Conservation (phyloP, 1,140 invertebrate genomes). For the Neodiprion pinetum region DNA sequence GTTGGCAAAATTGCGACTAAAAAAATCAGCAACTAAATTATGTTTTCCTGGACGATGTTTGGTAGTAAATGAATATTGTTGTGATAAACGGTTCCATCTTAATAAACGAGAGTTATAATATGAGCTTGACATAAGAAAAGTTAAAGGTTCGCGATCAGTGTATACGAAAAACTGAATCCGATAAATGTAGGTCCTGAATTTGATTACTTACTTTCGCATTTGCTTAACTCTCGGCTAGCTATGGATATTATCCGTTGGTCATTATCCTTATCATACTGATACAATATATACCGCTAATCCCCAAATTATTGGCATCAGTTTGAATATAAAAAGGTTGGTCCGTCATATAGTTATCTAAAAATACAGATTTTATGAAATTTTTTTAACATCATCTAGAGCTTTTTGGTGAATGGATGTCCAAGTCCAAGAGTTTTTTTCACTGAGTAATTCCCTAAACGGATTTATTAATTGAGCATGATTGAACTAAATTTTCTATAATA, state of each 20-base stretch:
- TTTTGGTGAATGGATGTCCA: conserved; percentile 8
- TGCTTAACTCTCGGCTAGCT: background rate
- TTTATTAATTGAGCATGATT: conserved; percentile 15
- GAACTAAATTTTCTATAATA: conserved; percentile 40
- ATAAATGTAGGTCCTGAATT: conserved; percentile 6
- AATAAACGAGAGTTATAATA: background rate
- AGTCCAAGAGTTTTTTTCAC: background rate
- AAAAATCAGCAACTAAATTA: conserved; percentile 10
- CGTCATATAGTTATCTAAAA: conserved; percentile 15
- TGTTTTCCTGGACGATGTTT: conserved; percentile 2
- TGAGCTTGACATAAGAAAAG: background rate
- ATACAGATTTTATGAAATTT: conserved; percentile 8
- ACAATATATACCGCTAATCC: conserved; percentile 11
- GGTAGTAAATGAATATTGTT: conserved; percentile 7
- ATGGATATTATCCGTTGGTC: background rate
- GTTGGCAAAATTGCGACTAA: background rate
- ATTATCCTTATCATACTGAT: conserved; percentile 6
- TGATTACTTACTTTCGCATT: conserved; percentile 5
- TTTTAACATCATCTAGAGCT: conserved; percentile 1
- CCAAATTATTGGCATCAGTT: background rate
- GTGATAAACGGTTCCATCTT: conserved; percentile 6
- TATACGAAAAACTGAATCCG: background rate
- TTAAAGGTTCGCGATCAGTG: conserved; percentile 13
- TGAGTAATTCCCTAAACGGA: conserved; percentile 15
- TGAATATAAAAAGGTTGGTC: conserved; percentile 12